Conservation (phyloP, 2,113 vertebrate species). For the Macrotis lagotis region DNA sequence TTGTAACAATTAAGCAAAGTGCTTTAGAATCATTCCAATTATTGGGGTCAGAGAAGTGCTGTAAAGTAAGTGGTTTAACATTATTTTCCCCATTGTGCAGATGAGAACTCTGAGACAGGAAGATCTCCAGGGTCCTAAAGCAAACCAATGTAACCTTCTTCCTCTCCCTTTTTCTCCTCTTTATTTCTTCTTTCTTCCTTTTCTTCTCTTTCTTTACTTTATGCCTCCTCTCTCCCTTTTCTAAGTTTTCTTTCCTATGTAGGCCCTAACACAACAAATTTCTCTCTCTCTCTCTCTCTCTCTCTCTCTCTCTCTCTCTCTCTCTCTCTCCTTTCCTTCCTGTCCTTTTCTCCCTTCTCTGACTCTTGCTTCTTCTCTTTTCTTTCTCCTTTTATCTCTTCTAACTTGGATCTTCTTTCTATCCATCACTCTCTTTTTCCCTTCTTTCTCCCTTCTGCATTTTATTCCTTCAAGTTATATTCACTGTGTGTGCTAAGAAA, state of each 20-base stretch:
- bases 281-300: not conserved
- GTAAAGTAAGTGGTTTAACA: not conserved
- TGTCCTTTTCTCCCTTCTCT: not conserved
- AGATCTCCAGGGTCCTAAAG: not conserved
- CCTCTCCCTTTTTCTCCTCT: not conserved
- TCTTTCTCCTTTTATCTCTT: not conserved
- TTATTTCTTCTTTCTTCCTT: not conserved
- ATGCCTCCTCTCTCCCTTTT: not conserved
- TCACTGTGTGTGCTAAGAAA: not conserved
- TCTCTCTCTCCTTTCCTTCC: not conserved
- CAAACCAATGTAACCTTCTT: not conserved
- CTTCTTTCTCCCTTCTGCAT: not conserved
- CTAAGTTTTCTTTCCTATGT: not conserved
- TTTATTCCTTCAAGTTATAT: not conserved
- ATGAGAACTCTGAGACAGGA: not conserved
- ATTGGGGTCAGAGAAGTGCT: not conserved
- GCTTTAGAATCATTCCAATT: not conserved
- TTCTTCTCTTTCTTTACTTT: not conserved
- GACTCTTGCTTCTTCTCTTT: not conserved
- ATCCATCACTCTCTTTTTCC: no score
- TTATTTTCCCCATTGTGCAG: not conserved
- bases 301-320: not conserved
- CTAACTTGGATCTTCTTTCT: no score
- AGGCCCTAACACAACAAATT: not conserved
- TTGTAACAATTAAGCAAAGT: not conserved